Evolutionary conservation across 2,113 vertebrate species (phyloP).

Genomic region (Thomomys bottae): DNA sequence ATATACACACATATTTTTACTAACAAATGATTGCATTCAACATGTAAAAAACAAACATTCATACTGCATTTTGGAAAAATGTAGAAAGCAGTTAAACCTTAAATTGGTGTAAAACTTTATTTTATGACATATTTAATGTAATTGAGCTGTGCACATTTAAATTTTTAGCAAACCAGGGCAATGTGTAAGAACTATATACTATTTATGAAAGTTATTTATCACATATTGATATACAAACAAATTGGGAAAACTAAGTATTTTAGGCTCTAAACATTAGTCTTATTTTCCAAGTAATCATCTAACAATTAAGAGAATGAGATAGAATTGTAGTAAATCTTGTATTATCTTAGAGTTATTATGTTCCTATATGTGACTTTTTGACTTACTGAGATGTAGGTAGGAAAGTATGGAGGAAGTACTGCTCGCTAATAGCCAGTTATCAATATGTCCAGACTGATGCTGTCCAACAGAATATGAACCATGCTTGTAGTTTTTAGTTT

Average conservation of each 20-base stretch:
- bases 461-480: neutral
- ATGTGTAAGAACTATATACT: neutral
- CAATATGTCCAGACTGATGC: neutral
- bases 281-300: slow-evolving; percentile 12
- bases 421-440: neutral
- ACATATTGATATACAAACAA: neutral
- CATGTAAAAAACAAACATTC: slow-evolving; percentile 1
- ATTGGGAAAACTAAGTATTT: neutral
- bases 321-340: neutral
- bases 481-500: neutral
- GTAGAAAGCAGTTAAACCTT: neutral
- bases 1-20: neutral
- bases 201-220: neutral
- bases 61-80: slow-evolving; percentile 20
- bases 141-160: slow-evolving; percentile 25
- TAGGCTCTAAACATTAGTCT: slow-evolving; percentile 33
- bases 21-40: slow-evolving; percentile 46
- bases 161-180: slow-evolving; percentile 1
- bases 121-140: slow-evolving; percentile 15
- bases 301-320: neutral
- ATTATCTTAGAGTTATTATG: neutral
- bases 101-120: slow-evolving; percentile 30
- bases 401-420: neutral
- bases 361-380: slow-evolving; percentile 25
- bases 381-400: neutral